phyloP scores from a whole-genome alignment of 2,797 vertebrate genomes.

The Centropyge bicolor region DNA sequence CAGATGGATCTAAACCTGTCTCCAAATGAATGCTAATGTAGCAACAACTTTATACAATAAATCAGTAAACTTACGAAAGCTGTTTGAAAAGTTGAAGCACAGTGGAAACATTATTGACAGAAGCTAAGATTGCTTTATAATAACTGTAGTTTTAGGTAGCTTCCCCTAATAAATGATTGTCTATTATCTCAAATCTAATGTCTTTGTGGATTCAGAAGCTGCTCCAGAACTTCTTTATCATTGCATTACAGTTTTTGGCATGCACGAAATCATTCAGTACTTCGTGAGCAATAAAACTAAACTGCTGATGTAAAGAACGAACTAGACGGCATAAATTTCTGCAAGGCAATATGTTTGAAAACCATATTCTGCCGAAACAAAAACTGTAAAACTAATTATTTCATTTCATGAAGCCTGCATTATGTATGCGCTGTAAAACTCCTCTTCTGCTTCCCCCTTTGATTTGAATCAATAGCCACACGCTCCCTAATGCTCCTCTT shows the following conservation, averaged over 20 bases:
- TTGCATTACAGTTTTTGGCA: constrained; percentile 17
- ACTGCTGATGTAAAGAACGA: constrained; percentile 56
- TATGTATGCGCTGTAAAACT: constrained; percentile 46
- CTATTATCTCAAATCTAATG: constrained; percentile 39
- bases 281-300: constrained; percentile 46
- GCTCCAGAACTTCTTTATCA: constrained; percentile 32
- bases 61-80: not conserved
- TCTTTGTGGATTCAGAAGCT: constrained; percentile 31
- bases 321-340: constrained; percentile 35
- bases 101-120: not conserved
- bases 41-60: not conserved
- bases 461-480: constrained; percentile 62
- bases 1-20: not conserved
- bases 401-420: constrained; percentile 49
- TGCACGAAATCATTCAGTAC: constrained; percentile 5
- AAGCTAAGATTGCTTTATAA: not conserved
- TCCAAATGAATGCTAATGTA: not conserved
- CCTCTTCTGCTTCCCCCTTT: constrained; percentile 6
- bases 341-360: constrained; percentile 31
- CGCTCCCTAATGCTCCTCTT: constrained; percentile 57
- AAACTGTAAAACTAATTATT: constrained; percentile 63
- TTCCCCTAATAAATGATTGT: constrained; percentile 5
- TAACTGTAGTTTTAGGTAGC: not conserved
- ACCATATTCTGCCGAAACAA: constrained; percentile 27
- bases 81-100: not conserved